A percentile compares a stretch with the other conserved stretches of the same genome.
phyloP scores from a whole-genome alignment of 64 coral and sea anemone species.

The Porites australiensis region DNA sequence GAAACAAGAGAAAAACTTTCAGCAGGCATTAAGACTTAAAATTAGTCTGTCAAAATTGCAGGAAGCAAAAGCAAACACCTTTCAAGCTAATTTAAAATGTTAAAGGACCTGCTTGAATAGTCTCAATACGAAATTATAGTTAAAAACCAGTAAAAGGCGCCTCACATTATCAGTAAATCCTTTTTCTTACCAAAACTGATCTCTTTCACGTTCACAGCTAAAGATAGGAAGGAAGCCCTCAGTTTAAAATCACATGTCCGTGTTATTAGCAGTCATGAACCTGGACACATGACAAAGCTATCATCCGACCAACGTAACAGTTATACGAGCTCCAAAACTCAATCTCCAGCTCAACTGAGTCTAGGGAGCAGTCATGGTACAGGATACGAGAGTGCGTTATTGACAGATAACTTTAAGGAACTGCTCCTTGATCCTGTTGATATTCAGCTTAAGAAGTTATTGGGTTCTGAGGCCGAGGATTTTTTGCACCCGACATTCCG shows the following conservation, averaged over 20 bases:
- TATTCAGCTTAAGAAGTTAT: conserved; percentile 65
- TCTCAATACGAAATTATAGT: too few relatives aligned
- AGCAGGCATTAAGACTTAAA: too few relatives aligned
- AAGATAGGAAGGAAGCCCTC: conserved; percentile 62
- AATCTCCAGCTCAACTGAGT: not conserved
- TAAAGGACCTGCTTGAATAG: too few relatives aligned
- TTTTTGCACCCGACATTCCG: conserved; percentile 88
- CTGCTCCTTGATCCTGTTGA: conserved; percentile 72
- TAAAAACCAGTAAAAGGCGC: too few relatives aligned
- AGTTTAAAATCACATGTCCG: conserved; percentile 75
- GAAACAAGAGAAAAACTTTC: too few relatives aligned
- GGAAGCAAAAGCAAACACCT: too few relatives aligned
- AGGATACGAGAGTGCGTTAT: conserved; percentile 31
- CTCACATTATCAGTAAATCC: too few relatives aligned
- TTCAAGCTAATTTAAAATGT: too few relatives aligned
- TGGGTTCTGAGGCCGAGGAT: conserved; percentile 70
- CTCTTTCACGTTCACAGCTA: conserved; percentile 48
- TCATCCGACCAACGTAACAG: not conserved
- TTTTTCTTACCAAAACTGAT: not conserved
- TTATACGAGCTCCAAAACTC: not conserved
- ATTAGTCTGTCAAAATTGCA: too few relatives aligned
- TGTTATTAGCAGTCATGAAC: conserved; percentile 83
- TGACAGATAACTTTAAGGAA: conserved; percentile 78
- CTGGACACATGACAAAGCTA: not conserved
- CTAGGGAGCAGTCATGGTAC: not conserved